phyloP scores from a whole-genome alignment of 1,140 invertebrate species.

The Drosophila parabipectinata region DNA sequence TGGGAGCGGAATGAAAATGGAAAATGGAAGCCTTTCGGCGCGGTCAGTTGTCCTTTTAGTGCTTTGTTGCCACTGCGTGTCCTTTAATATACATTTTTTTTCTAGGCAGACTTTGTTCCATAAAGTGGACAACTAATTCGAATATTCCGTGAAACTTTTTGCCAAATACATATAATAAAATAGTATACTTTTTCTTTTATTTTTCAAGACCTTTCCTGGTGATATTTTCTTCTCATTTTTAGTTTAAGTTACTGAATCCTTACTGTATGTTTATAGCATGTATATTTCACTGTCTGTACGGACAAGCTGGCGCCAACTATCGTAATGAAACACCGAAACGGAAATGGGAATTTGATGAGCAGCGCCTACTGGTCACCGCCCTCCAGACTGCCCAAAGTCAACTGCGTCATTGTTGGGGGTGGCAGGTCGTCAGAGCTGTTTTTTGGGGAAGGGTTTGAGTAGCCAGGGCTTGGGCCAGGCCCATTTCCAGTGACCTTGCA shows the following conservation, averaged over 20 bases:
- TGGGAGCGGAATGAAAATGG: slow-evolving; percentile 14
- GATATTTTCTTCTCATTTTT: not conserved
- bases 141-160: not conserved
- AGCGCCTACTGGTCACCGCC: slow-evolving; percentile 35
- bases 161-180: slow-evolving; percentile 7
- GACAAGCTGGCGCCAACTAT: slow-evolving; percentile 65
- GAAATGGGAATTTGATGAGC: slow-evolving; percentile 2
- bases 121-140: not conserved
- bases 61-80: slow-evolving; percentile 39
- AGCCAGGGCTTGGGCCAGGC: slow-evolving; percentile 13
- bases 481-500: slow-evolving; percentile 79
- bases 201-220: not conserved
- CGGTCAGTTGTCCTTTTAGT: slow-evolving; percentile 61
- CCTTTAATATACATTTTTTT: slow-evolving; percentile 31
- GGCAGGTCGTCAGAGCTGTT: not conserved
- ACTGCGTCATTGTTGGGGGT: slow-evolving; percentile 67
- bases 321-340: slow-evolving; percentile 57
- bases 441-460: not conserved
- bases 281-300: slow-evolving; percentile 51
- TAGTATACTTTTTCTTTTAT: no score
- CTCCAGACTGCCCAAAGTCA: slow-evolving; percentile 49
- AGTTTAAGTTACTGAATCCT: not conserved
- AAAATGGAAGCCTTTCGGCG: slow-evolving; percentile 15
- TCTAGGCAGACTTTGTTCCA: not conserved
- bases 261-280: slow-evolving; percentile 32